Percentiles rank a stretch among this genome's conserved stretches.
These are phyloP conservation scores for Eilema depressum DNA, from an alignment of 2,888 invertebrate species.

Conservation along the genomic window DNA sequence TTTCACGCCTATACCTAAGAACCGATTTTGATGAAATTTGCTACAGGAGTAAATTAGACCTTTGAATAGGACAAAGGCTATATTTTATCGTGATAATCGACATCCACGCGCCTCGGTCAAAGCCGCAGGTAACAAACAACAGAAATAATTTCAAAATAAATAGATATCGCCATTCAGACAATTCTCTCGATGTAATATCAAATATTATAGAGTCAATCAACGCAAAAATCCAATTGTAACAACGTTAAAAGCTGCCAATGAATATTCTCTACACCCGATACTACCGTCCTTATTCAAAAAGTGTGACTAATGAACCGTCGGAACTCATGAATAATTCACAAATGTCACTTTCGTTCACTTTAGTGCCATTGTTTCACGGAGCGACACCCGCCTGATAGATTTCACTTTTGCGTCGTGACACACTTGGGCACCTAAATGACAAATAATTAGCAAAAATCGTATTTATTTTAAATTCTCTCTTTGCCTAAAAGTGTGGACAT, in stretches of 20 bases:
- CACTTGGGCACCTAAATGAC: slow-evolving; percentile 6
- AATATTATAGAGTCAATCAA: slow-evolving; percentile 1
- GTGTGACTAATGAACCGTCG: slow-evolving; percentile 11
- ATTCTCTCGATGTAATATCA: background rate
- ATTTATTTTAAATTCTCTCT: background rate
- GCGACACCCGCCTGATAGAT: slow-evolving; percentile 22
- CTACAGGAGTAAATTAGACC: too few relatives aligned
- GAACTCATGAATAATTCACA: slow-evolving; percentile 41
- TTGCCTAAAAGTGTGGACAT: too few relatives aligned
- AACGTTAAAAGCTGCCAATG: background rate
- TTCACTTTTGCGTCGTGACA: slow-evolving; percentile 21
- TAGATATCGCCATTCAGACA: background rate
- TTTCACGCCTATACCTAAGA: too few relatives aligned
- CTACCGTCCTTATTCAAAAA: slow-evolving; percentile 13
- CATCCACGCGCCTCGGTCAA: too few relatives aligned
- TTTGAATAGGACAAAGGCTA: too few relatives aligned
- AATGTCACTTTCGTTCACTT: slow-evolving; percentile 33
- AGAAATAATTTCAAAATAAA: background rate
- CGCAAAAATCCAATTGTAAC: background rate
- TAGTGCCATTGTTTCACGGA: slow-evolving; percentile 28
- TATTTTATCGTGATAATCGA: too few relatives aligned
- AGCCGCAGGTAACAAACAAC: too few relatives aligned
- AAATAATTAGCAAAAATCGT: background rate
- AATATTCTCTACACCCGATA: slow-evolving; percentile 9
- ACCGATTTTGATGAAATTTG: too few relatives aligned